These are phyloP conservation scores for Bovichtus variegatus DNA, from an alignment of 2,797 vertebrate genomes.

Conservation along the genomic window DNA sequence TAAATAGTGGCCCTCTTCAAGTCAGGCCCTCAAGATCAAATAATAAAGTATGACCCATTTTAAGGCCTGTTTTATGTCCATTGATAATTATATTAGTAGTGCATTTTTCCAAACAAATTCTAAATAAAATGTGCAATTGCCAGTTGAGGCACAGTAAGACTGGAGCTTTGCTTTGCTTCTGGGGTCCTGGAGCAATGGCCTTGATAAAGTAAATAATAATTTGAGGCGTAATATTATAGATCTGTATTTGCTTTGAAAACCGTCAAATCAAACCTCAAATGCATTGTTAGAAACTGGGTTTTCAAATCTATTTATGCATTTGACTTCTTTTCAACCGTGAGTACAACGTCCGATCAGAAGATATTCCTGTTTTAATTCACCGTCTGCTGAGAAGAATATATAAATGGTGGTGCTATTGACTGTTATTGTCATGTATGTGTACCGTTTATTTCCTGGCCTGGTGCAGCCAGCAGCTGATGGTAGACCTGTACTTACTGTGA, in stretches of 20 bases:
- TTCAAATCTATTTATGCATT: not conserved
- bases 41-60: too few relatives aligned
- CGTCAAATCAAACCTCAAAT: too few relatives aligned
- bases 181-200: not conserved
- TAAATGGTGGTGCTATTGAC: not conserved
- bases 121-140: too few relatives aligned
- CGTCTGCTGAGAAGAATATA: not conserved
- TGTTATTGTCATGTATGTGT: not conserved
- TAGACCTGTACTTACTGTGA: not conserved
- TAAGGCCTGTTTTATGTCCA: too few relatives aligned
- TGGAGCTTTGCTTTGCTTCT: too few relatives aligned
- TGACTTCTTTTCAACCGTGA: not conserved
- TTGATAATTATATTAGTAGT: too few relatives aligned
- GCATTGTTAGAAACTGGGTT: too few relatives aligned
- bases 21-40: not conserved
- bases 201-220: not conserved
- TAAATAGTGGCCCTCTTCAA: not conserved
- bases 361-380: not conserved
- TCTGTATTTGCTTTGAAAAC: not conserved
- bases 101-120: too few relatives aligned
- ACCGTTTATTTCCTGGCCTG: not conserved
- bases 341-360: not conserved
- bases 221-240: not conserved
- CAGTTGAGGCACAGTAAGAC: too few relatives aligned
- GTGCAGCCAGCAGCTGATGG: constrained; percentile 5